Evolutionary conservation across 2,797 vertebrate genomes (phyloP).

Genomic region (Pantherophis alleghaniensis): DNA sequence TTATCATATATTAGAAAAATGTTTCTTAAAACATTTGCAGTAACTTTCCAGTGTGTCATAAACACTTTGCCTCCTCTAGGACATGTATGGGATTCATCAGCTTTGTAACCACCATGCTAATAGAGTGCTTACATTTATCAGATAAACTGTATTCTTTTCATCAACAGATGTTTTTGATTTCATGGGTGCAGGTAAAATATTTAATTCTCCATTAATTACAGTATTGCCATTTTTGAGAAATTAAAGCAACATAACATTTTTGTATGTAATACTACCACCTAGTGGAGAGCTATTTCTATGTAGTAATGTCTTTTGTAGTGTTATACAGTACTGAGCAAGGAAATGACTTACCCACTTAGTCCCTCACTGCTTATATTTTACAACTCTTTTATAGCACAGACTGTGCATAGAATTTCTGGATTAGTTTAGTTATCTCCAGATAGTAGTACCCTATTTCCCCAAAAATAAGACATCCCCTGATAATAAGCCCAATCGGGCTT

Average conservation of each 20-base stretch:
- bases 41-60: background rate
- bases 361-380: background rate
- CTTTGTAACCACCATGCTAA: background rate
- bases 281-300: conserved; percentile 29
- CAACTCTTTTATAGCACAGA: background rate
- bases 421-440: background rate
- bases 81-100: background rate
- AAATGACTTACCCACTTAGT: background rate
- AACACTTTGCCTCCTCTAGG: background rate
- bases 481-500: too few relatives aligned
- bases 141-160: conserved; percentile 32
- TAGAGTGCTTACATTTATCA: conserved; percentile 46
- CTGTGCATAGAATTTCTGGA: background rate
- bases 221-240: background rate
- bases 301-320: fast-evolving
- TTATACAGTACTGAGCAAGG: background rate
- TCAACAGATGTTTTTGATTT: background rate
- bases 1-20: background rate
- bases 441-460: background rate
- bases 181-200: background rate
- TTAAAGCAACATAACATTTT: background rate
- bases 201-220: background rate
- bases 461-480: too few relatives aligned
- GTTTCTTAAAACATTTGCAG: background rate
- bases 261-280: conserved; percentile 48